Evolutionary conservation across 1,140 invertebrate species (phyloP), one percentile per base, ranked within the genome.

Genomic region (Megalopta genalis): DNA sequence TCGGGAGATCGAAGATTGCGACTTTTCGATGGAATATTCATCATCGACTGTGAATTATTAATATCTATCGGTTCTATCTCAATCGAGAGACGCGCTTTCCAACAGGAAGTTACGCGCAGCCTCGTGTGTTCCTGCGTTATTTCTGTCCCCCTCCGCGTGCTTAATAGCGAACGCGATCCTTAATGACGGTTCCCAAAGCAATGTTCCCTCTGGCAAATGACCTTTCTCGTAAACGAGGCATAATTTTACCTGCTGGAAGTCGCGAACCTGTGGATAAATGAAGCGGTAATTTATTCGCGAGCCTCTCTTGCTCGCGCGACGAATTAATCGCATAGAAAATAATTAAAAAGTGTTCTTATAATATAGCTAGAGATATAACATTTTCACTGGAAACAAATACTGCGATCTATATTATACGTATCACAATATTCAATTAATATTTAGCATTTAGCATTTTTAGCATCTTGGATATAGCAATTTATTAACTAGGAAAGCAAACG

Each of bases 131-230:
- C 65, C 69, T 9, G 39, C 23, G 8, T 72, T 65, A 65, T 59
- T 37, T 49, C 12, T 60, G 62, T 68, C 32, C 77, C n/a, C 71
- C 77, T 39, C 49, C 52, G 70, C 14, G 27, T 23, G 71, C 52
- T 67, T 67, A 74, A 80, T 52, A 46, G 52, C 64, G 71, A 75
- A 67, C 71, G n/a, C n/a, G 71, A 75, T 75, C 54, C 71, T 75
- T 75, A 75, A 80, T 80, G 71, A 75, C 71, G 60, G 64, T 75
- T 67, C 63, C 27, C 46, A 49, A 75, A 66, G 64, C 60, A 27
- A 75, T 39, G 63, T 67, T 75, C 62, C 23, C 77, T 49, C 54
- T 64, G 37, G 71, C 42, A 66, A 75, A 80, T 75, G 71, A 74
- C 77, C 32, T 72, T 65, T 57, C 69, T 65, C 69, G 60, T 71